phyloP scores from a whole-genome alignment of 2,797 vertebrate species.

The Pachyuromys duprasi region DNA sequence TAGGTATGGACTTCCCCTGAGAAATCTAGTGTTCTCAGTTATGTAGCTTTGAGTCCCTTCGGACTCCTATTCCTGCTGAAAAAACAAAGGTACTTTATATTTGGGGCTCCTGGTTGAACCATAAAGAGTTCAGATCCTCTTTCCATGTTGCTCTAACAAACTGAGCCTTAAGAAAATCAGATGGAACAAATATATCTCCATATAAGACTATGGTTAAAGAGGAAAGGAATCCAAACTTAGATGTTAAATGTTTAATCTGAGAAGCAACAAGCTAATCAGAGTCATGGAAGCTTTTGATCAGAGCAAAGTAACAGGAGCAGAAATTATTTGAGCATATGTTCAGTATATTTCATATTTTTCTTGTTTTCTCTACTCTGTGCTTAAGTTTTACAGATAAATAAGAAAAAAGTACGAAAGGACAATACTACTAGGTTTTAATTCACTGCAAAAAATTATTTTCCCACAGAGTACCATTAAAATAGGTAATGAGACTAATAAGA shows the following conservation, averaged over 20 bases:
- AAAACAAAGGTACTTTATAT: neutral
- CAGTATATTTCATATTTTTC: slow-evolving; percentile 49
- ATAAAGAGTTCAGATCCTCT: neutral
- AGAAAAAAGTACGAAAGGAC: slow-evolving; percentile 49
- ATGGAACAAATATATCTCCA: neutral
- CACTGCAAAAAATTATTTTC: slow-evolving; percentile 40
- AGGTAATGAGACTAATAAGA: slow-evolving; percentile 61
- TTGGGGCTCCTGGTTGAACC: neutral
- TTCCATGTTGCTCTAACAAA: neutral
- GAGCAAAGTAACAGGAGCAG: slow-evolving; percentile 47
- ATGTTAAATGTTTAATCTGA: neutral
- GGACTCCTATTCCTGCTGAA: neutral
- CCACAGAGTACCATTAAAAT: slow-evolving; percentile 45
- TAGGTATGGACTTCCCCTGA: neutral
- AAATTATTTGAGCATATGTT: slow-evolving; percentile 55
- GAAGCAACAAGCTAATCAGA: slow-evolving; percentile 53
- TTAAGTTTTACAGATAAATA: slow-evolving; percentile 30
- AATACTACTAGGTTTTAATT: slow-evolving; percentile 18
- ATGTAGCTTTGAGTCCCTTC: neutral
- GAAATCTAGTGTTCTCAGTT: neutral
- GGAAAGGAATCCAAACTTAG: neutral
- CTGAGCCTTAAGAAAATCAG: neutral
- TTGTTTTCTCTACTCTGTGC: slow-evolving; percentile 50
- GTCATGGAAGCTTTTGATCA: neutral
- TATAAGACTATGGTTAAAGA: slow-evolving; percentile 15